phyloP scores from a whole-genome alignment of 1,140 invertebrate genomes.

The Drepana arcuata region DNA sequence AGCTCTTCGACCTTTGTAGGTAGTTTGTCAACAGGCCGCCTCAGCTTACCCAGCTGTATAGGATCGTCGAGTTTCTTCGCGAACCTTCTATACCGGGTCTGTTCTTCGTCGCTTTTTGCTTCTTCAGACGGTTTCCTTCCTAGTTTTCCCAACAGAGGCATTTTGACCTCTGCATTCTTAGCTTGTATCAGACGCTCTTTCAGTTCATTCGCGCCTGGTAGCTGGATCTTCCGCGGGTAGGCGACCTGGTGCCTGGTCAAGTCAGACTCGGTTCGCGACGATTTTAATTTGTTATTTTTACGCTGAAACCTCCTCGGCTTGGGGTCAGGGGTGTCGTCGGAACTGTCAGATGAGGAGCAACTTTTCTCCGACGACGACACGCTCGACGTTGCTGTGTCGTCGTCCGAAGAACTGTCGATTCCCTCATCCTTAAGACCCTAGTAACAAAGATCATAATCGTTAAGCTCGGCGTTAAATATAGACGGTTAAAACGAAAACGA shows the following conservation, averaged over 20 bases:
- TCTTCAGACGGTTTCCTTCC: constrained; percentile 46
- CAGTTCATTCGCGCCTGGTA: constrained; percentile 36
- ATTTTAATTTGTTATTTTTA: constrained; percentile 59
- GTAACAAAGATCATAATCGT: constrained; percentile 11
- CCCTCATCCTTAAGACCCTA: constrained; percentile 69
- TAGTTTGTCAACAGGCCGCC: constrained; percentile 32
- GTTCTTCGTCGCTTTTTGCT: constrained; percentile 38
- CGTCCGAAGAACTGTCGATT: constrained; percentile 68
- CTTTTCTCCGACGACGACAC: constrained; percentile 66
- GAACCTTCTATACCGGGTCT: constrained; percentile 30
- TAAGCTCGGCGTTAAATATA: too few relatives aligned
- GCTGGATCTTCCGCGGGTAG: constrained; percentile 14
- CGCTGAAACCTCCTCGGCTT: constrained; percentile 50
- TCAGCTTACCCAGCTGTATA: constrained; percentile 49
- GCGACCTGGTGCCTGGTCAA: constrained; percentile 29
- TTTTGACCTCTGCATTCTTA: constrained; percentile 44
- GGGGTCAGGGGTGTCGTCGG: constrained; percentile 47
- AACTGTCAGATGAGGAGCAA: constrained; percentile 64
- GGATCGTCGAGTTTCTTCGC: constrained; percentile 51
- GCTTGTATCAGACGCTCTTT: constrained; percentile 50
- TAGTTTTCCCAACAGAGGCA: constrained; percentile 46
- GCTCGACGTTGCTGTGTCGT: constrained; percentile 57
- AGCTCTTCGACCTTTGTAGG: constrained; percentile 27
- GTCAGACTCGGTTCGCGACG: constrained; percentile 62
- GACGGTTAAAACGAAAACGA: too few relatives aligned